Percentiles rank a stretch among this genome's conserved stretches.
Evolutionary conservation across 2,113 vertebrate species (phyloP).

Genomic region (Trogon melanurus): DNA sequence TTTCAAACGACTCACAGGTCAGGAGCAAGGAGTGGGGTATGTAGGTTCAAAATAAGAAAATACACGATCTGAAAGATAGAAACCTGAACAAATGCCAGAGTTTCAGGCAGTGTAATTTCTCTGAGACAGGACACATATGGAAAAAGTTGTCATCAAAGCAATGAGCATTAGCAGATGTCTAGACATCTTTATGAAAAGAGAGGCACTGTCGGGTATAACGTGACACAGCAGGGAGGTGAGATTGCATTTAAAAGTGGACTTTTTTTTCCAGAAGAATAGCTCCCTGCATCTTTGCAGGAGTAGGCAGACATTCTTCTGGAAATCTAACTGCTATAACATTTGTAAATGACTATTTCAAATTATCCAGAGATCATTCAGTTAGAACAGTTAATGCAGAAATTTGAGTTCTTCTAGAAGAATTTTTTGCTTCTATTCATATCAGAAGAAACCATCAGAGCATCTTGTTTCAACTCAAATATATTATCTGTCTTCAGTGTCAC

Average conservation of each 20-base stretch:
- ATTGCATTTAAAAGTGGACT: neutral
- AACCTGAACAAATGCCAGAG: constrained; percentile 26
- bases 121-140: constrained; percentile 22
- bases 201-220: neutral
- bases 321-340: neutral
- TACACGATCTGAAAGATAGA: neutral
- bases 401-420: neutral
- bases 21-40: neutral
- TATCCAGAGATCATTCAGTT: neutral
- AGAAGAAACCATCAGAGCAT: neutral
- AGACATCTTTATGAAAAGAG: constrained; percentile 29
- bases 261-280: neutral
- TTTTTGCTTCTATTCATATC: neutral
- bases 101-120: constrained; percentile 29
- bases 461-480: neutral
- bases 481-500: neutral
- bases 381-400: neutral
- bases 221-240: neutral
- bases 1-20: neutral
- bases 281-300: neutral
- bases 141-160: constrained; percentile 53
- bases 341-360: neutral
- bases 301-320: neutral
- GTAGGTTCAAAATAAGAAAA: neutral
- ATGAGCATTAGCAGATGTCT: constrained; percentile 41